Percentiles rank a stretch among this genome's conserved stretches.
Evolutionary conservation across 2,888 invertebrate genomes (phyloP).

Genomic region (Mythimna albipuncta): DNA sequence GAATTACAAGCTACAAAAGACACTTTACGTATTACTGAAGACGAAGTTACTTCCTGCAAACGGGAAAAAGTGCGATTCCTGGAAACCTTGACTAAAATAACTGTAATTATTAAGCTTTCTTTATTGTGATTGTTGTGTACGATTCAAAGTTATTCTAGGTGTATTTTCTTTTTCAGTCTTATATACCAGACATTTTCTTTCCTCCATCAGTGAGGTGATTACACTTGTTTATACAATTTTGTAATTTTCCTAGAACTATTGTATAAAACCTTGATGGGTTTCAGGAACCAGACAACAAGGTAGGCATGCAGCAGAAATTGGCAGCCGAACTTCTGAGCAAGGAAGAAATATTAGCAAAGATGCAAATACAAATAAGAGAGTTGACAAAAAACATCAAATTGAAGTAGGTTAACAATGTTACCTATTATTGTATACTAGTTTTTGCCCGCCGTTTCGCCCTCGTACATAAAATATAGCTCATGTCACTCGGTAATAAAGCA

Average conservation of each 20-base stretch:
- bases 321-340: constrained; percentile 87
- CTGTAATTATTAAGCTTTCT: constrained; percentile 73
- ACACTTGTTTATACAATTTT: constrained; percentile 41
- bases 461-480: too few species aligned
- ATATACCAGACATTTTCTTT: constrained; percentile 79
- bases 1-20: constrained; percentile 87
- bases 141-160: constrained; percentile 39
- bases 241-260: constrained; percentile 14
- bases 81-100: constrained; percentile 85
- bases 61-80: constrained; percentile 85
- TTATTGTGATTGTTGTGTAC: constrained; percentile 4
- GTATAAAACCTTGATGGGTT: constrained; percentile 55
- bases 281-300: constrained; percentile 85
- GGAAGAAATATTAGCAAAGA: constrained; percentile 84
- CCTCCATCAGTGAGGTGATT: constrained; percentile 70
- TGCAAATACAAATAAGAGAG: constrained; percentile 86
- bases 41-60: constrained; percentile 82
- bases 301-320: constrained; percentile 87
- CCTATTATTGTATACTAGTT: too few species aligned
- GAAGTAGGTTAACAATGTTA: constrained; percentile 73
- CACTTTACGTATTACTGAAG: constrained; percentile 81
- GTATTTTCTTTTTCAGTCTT: constrained; percentile 79
- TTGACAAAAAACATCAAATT: constrained; percentile 84
- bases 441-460: too few species aligned
- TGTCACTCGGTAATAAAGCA: too few species aligned